These are phyloP conservation scores for Dipodomys ordii DNA, from an alignment of 2,113 vertebrate species.

Conservation along the genomic window DNA sequence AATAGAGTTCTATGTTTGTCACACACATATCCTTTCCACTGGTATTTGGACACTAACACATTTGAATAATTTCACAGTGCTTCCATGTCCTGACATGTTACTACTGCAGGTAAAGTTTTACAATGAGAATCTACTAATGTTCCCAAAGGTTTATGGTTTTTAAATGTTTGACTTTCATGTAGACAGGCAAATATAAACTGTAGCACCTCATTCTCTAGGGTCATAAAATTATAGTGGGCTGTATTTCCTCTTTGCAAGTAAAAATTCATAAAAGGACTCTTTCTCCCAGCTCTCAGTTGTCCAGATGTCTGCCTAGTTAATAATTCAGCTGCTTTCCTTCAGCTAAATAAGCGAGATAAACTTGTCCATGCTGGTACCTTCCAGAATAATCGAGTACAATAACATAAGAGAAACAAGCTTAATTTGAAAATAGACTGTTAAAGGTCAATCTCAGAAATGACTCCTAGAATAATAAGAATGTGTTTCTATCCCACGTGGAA, in stretches of 20 bases:
- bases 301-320: background rate
- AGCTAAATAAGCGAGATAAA: background rate
- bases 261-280: background rate
- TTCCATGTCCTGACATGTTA: constrained; percentile 11
- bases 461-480: background rate
- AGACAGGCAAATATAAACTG: background rate
- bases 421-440: background rate
- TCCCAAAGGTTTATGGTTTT: background rate
- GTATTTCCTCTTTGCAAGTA: background rate
- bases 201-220: background rate
- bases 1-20: background rate
- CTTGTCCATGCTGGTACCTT: background rate
- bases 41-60: background rate
- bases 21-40: background rate
- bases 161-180: constrained; percentile 51
- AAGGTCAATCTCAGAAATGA: background rate
- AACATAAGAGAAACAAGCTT: background rate
- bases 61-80: background rate
- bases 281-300: background rate
- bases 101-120: background rate
- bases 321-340: background rate
- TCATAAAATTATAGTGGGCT: background rate
- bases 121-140: background rate
- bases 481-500: background rate
- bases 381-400: background rate